Evolutionary conservation across 2,113 vertebrate genomes (phyloP).

Genomic region (Xerus inauris): DNA sequence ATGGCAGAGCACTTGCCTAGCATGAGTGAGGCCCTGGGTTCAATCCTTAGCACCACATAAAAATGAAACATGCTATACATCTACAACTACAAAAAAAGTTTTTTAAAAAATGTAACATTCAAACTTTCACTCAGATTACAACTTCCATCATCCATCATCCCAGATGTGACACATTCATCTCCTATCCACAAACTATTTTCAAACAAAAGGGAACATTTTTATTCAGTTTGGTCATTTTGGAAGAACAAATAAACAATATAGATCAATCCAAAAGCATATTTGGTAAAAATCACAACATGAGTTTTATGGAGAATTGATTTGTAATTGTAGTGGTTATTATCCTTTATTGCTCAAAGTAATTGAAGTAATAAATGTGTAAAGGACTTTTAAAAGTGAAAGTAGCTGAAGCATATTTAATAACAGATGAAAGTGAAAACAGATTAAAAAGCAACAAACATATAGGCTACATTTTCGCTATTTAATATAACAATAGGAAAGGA

Average conservation of each 20-base stretch:
- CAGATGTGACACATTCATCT: not conserved
- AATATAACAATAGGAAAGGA: not conserved
- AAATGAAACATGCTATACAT: too few species aligned
- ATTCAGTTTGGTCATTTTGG: not conserved
- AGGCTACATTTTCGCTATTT: not conserved
- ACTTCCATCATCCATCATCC: not conserved
- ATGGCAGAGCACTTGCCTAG: too few species aligned
- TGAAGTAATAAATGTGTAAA: not conserved
- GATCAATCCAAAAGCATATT: not conserved
- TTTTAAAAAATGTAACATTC: not conserved
- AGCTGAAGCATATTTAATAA: not conserved
- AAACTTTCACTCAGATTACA: not conserved
- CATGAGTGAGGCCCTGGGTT: too few species aligned
- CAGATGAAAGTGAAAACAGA: not conserved
- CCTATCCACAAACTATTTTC: not conserved
- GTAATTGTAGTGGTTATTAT: not conserved
- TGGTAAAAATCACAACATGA: not conserved
- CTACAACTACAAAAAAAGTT: too few species aligned
- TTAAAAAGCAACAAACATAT: not conserved
- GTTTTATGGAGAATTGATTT: conserved; percentile 12
- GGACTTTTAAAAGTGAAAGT: not conserved
- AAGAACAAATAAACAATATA: not conserved
- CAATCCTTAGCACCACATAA: too few species aligned
- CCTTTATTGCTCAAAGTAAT: not conserved
- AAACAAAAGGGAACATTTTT: not conserved